Conservation (phyloP, 1,140 invertebrate species). For the Panagrolaimus sp. region DNA sequence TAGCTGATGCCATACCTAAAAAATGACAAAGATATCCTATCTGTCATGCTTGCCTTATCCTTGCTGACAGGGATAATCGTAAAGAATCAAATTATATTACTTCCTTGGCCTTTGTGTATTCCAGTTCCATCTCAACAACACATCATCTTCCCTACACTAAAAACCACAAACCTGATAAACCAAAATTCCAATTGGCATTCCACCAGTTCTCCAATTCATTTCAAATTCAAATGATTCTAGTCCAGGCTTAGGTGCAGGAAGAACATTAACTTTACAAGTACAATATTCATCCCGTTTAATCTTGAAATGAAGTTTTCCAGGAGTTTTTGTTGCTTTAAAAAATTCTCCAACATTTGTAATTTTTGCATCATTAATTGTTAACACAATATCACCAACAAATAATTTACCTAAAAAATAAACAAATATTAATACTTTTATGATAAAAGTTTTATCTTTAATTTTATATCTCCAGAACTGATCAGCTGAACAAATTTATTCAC, state of each 20-base stretch:
- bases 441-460: too few relatives aligned
- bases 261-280: slow-evolving; percentile 22
- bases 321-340: slow-evolving; percentile 5
- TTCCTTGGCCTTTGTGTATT: too few relatives aligned
- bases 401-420: slow-evolving; percentile 16
- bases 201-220: slow-evolving; percentile 26
- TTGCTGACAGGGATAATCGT: too few relatives aligned
- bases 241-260: slow-evolving; percentile 20
- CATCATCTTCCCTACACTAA: not conserved
- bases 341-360: slow-evolving; percentile 11
- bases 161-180: slow-evolving; percentile 24
- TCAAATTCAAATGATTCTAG: slow-evolving; percentile 25
- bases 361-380: slow-evolving; percentile 26
- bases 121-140: too few relatives aligned
- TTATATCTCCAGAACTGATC: too few relatives aligned
- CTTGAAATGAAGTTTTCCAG: slow-evolving; percentile 14
- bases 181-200: slow-evolving; percentile 27
- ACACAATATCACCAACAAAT: slow-evolving; percentile 33
- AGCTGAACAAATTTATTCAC: too few relatives aligned
- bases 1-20: too few relatives aligned
- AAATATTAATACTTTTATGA: too few relatives aligned
- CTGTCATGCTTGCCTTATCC: too few relatives aligned
- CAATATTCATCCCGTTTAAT: slow-evolving; percentile 28
- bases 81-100: too few relatives aligned
- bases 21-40: too few relatives aligned